Base-by-base conservation (phyloP, 2,113 vertebrate genomes). In the human (Homo sapiens) region DNA sequence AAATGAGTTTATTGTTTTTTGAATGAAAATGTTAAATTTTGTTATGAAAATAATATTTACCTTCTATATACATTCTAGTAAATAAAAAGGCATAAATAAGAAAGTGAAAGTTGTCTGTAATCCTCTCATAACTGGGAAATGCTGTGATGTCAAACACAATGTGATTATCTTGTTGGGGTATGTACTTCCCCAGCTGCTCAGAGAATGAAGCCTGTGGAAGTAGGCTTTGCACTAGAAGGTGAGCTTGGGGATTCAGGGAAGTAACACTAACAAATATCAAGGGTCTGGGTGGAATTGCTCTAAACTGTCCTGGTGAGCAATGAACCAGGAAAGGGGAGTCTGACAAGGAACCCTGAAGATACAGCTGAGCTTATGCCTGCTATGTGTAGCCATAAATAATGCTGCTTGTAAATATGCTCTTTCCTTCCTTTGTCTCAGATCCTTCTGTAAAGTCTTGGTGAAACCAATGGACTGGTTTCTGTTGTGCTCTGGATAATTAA, bases 21-120 rank as follows among this genome's bases (percentile, higher is more conserved):
- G 57, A 64, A 55, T 72, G 23, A 95, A 93, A 83, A 59, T 88
- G 27, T 23, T 50, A 57, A 57, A n/a, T 57, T 70, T 93, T 61
- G 14, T 80, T 82, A 38, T n/a, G 25, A 92, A 94, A 88, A 59
- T 73, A 82, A 40, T 61, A n/a, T 81, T 75, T 88, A 72, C 50
- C 52, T 20, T 92, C 17, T 12, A 5, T 25, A 22, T 55, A 75
- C 17, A 45, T 57, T 90, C 75, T 35, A 68, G 18, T 35, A 84
- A 64, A 90, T 90, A 66, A 23, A 93, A 93, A 48, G 30, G 7
- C 43, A 35, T 92, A 70, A 50, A 12, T 70, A 30, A 61, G 43
- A 82, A 61, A 32, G 27, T n/a, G 45, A 76, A n/a, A 72, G 17
- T 59, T 27, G 40, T 43, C 16, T 27, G 13, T 55, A 32, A 30